Evolutionary conservation across 2,888 invertebrate species (phyloP).

Genomic region (Idaea biselata): DNA sequence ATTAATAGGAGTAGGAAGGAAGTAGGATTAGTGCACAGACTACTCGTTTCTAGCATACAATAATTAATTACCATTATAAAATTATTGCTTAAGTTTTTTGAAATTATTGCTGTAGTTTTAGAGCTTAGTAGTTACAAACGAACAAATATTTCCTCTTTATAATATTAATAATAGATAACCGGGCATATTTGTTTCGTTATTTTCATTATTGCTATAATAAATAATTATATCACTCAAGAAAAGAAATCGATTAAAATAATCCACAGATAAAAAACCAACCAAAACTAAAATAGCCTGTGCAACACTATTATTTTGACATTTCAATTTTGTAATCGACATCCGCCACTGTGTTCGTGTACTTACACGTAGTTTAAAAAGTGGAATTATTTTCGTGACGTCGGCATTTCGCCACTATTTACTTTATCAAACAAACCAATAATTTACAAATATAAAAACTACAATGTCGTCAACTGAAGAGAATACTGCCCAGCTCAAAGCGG

Average conservation of each 20-base stretch:
- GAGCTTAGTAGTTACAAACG: too few species aligned
- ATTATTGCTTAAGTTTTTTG: too few species aligned
- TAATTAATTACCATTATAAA: too few species aligned
- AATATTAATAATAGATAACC: too few species aligned
- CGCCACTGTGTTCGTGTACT: slow-evolving; percentile 28
- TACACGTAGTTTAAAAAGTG: slow-evolving; percentile 53
- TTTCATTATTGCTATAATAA: too few species aligned
- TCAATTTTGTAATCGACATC: slow-evolving; percentile 10
- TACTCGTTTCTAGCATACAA: too few species aligned
- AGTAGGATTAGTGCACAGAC: too few species aligned
- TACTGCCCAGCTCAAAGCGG: slow-evolving; percentile 88
- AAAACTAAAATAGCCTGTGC: slow-evolving; percentile 4
- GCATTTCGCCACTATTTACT: slow-evolving; percentile 23
- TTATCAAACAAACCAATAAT: slow-evolving; percentile 13
- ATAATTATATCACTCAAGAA: too few species aligned
- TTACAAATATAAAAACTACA: slow-evolving; percentile 26
- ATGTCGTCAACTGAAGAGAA: slow-evolving; percentile 75
- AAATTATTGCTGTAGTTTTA: too few species aligned
- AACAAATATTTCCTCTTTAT: too few species aligned
- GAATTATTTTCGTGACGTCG: slow-evolving; percentile 33
- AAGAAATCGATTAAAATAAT: background rate
- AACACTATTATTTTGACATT: slow-evolving; percentile 34
- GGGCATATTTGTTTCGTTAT: too few species aligned
- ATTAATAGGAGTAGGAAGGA: too few species aligned
- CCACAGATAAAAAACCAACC: slow-evolving; percentile 9